Evolutionary conservation across 2,113 vertebrate species (phyloP).

Genomic region (Peromyscus californicus): DNA sequence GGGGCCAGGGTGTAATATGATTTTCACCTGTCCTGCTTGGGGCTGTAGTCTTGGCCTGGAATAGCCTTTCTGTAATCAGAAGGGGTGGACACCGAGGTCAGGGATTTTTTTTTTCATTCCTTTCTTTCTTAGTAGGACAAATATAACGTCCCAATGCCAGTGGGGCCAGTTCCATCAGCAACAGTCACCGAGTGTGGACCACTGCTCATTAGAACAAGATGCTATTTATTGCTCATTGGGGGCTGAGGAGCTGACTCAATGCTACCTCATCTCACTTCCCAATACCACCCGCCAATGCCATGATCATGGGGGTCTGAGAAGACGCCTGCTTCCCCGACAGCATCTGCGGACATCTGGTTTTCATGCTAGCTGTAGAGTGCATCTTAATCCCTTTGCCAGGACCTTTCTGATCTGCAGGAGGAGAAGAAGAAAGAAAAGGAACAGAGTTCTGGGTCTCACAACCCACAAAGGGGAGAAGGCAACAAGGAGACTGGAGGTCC

Average conservation of each 20-base stretch:
- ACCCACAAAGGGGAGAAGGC: neutral
- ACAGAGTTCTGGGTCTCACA: neutral
- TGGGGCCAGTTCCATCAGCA: fast-evolving
- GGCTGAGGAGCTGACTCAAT: neutral
- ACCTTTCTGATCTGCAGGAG: neutral
- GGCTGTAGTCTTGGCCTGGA: fast-evolving
- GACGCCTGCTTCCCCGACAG: neutral
- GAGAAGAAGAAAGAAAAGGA: too few species aligned
- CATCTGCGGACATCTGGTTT: neutral
- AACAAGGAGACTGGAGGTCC: neutral
- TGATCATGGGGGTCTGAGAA: fast-evolving
- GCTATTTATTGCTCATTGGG: neutral
- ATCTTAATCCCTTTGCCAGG: neutral
- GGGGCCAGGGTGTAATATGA: too few species aligned
- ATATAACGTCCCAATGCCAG: neutral
- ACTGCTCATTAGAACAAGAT: neutral
- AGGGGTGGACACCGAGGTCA: neutral
- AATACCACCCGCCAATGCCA: neutral
- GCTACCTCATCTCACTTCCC: neutral
- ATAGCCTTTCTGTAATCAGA: neutral
- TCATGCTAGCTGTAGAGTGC: neutral
- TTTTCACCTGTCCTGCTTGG: neutral
- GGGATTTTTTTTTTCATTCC: neutral
- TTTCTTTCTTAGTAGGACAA: neutral
- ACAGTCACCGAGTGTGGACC: fast-evolving